Evolutionary conservation across 2,113 vertebrate species (phyloP).

Genomic region (Dicerorhinus sumatrensis): DNA sequence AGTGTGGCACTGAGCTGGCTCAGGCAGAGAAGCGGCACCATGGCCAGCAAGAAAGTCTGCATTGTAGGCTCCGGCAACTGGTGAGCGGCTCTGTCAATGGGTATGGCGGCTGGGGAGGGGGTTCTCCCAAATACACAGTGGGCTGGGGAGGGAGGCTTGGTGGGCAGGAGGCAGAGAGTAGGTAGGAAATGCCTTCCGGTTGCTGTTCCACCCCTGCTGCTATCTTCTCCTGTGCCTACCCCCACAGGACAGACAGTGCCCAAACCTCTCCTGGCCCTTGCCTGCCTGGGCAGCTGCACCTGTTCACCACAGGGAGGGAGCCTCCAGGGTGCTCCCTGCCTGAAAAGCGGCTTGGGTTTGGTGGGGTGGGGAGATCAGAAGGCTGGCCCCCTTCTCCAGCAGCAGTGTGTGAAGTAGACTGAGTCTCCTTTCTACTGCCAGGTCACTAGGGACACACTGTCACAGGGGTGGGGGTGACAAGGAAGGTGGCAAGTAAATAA

Average conservation of each 20-base stretch:
- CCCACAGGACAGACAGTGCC: background rate
- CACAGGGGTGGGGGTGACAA: background rate
- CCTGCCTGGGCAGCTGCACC: conserved; percentile 12
- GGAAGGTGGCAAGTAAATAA: background rate
- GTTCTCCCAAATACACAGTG: background rate
- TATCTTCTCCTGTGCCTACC: background rate
- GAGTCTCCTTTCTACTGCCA: background rate
- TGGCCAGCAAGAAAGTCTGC: conserved; percentile 92
- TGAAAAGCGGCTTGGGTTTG: background rate
- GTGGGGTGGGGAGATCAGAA: background rate
- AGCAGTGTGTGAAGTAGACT: background rate
- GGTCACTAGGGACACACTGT: background rate
- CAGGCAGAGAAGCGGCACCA: conserved; percentile 66
- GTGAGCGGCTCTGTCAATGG: conserved; percentile 85
- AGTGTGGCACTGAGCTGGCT: conserved; percentile 10
- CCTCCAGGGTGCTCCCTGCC: background rate
- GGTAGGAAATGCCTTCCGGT: background rate
- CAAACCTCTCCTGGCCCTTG: background rate
- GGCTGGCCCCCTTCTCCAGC: background rate
- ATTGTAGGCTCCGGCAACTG: conserved; percentile 98
- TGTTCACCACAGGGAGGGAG: background rate
- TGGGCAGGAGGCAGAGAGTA: background rate
- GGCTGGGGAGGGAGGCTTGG: too few species aligned
- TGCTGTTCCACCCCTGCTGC: background rate
- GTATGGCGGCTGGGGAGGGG: background rate